Base-by-base conservation (phyloP, 2,113 vertebrate species). In the Oceanites oceanicus region DNA sequence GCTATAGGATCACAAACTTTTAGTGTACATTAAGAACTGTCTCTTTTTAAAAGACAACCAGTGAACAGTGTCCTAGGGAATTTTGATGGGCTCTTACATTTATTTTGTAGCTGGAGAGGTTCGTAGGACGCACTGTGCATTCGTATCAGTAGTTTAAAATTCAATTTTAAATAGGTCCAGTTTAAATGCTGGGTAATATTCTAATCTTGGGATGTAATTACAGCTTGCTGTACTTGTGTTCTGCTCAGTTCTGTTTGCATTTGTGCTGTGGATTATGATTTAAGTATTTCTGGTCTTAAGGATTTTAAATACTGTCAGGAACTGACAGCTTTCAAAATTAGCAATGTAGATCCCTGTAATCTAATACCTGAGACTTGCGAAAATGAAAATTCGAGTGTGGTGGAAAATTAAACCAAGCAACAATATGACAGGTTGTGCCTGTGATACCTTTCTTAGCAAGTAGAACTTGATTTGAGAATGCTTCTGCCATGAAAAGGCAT, bases 321-420 rank as follows among this genome's bases (percentile, higher is more conserved):
- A 49, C 56, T 78, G 83, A 40, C 83, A 92, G 83, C 70, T 96
- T 92, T 84, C 53, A 86, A 58, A 94, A 91, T 94, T 45, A 94
- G 73, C 73, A 66, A 6, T 91, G 56, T 71, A 85, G 52, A 85
- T 91, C 34, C 76, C 20, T 58, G 6, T 80, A 77, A 72, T 79
- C 49, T 53, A 72, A 78, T 89, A 87, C 62, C 32, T 23, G 62
- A 94, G 75, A 66, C 36, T 34, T 72, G 61, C 1, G 8, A 68
- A 91, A 81, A 86, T 72, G 55, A 80, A 66, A 74, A 73, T 50
- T 76, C 4, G 14, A 71, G 21, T 40, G 21, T 61, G 56, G 45
- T 5, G 84, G 42, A 71, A 92, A 94, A 80, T 71, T 66, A 77
- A 80, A 74, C 44, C 5, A 2, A 86, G 75, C 55, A 74, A 40